Evolutionary conservation across 2,797 vertebrate species (phyloP).

Genomic region (Holocentrus rufus): DNA sequence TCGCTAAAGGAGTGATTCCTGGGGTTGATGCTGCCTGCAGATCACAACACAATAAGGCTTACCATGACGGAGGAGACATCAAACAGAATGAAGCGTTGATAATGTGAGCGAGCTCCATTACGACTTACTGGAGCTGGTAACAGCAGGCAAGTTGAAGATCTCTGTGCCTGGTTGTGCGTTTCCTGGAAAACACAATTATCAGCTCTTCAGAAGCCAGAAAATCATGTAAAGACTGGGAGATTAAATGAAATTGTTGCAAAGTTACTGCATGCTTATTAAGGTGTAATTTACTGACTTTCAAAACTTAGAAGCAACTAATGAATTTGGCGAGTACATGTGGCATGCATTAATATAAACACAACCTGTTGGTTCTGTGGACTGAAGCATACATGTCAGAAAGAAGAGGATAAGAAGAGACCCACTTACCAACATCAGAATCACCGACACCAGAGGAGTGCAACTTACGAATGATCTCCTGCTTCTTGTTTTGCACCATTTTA

Average conservation of each 20-base stretch:
- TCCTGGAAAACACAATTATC: slow-evolving; percentile 81
- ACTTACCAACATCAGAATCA: slow-evolving; percentile 98
- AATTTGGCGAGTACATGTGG: background rate
- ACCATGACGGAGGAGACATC: slow-evolving; percentile 24
- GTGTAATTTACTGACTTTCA: background rate
- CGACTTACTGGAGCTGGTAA: slow-evolving; percentile 94
- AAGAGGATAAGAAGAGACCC: slow-evolving; percentile 60
- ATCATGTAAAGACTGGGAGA: background rate
- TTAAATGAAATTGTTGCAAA: background rate
- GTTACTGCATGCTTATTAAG: slow-evolving; percentile 17
- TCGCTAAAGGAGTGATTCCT: slow-evolving; percentile 95
- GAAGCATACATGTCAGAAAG: slow-evolving; percentile 37
- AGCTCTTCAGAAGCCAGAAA: slow-evolving; percentile 16
- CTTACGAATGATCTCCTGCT: slow-evolving; percentile 99
- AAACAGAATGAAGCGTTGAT: background rate
- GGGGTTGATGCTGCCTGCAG: slow-evolving; percentile 89
- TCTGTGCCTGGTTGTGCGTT: slow-evolving; percentile 98
- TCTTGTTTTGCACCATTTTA: slow-evolving; percentile 98
- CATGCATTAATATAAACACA: slow-evolving; percentile 17
- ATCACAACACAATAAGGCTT: slow-evolving; percentile 44
- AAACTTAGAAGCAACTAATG: slow-evolving; percentile 9
- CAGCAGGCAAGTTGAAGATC: slow-evolving; percentile 98
- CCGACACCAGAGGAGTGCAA: slow-evolving; percentile 95
- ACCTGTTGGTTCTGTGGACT: slow-evolving; percentile 2
- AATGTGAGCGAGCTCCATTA: background rate